phyloP scores from a whole-genome alignment of 2,797 vertebrate species.

The Aeoliscus strigatus region DNA sequence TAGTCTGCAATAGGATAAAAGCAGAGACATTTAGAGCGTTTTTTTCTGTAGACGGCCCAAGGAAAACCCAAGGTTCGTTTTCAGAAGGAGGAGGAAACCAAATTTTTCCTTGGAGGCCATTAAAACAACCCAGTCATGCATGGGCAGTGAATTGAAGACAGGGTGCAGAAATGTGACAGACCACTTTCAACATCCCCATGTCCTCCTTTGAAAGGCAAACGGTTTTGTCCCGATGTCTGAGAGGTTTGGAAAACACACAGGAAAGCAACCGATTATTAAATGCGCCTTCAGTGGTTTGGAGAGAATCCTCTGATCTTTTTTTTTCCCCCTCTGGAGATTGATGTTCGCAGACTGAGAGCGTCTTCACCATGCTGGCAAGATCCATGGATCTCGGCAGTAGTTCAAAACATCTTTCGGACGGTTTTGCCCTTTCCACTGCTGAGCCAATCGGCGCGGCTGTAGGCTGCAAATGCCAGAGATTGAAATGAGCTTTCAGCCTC shows the following conservation, averaged over 20 bases:
- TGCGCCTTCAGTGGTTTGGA: conserved; percentile 27
- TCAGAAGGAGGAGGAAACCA: conserved; percentile 1
- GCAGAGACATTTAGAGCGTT: no score
- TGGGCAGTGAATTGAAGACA: conserved; percentile 36
- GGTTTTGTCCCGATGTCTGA: conserved; percentile 17
- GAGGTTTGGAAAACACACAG: conserved; percentile 34
- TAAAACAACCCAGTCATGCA: conserved; percentile 68
- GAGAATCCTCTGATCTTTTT: conserved; percentile 37
- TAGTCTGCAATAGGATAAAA: conserved; percentile 9
- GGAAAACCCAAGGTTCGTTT: conserved; percentile 17
- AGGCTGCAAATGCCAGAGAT: conserved; percentile 51
- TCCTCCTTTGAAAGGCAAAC: conserved; percentile 38
- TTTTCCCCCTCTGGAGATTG: conserved; percentile 22
- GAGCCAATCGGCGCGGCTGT: conserved; percentile 31
- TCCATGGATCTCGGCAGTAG: conserved; percentile 24
- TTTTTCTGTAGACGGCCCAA: conserved; percentile 1
- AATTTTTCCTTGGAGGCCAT: conserved; percentile 48
- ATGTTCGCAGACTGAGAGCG: conserved; percentile 30
- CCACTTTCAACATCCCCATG: conserved; percentile 31
- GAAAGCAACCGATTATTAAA: conserved; percentile 44
- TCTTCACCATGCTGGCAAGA: conserved; percentile 19
- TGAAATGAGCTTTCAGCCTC: conserved; percentile 40
- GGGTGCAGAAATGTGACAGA: conserved; percentile 56
- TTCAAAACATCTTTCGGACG: conserved; percentile 32
- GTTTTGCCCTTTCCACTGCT: conserved; percentile 50